Evolutionary conservation across 2,113 vertebrate genomes (phyloP).

Genomic region (Charadrius vociferus): DNA sequence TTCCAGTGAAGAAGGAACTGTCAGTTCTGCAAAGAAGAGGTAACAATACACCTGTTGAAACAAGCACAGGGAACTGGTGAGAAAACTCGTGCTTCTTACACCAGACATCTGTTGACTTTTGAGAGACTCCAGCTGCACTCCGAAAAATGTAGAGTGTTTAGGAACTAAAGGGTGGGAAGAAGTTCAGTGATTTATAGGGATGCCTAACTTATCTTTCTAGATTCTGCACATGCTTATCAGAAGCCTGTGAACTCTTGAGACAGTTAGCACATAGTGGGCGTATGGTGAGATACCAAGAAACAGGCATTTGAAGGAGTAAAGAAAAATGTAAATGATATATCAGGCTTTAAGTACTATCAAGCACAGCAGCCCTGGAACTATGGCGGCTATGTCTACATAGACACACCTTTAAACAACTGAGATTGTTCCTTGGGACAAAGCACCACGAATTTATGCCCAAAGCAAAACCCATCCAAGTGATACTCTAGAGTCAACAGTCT

Average conservation of each 20-base stretch:
- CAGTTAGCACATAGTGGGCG: constrained; percentile 66
- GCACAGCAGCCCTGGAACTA: constrained; percentile 8
- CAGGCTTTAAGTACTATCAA: constrained; percentile 1
- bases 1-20: neutral
- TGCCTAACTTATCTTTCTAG: constrained; percentile 70
- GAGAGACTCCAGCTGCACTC: constrained; percentile 58
- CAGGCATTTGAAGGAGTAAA: constrained; percentile 58
- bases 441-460: neutral
- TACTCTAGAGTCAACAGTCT: neutral
- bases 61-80: constrained; percentile 7
- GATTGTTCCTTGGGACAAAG: neutral
- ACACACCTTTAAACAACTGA: constrained; percentile 10
- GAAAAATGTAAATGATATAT: constrained; percentile 59
- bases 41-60: constrained; percentile 60
- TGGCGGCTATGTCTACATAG: constrained; percentile 12
- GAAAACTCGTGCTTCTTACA: neutral
- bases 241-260: constrained; percentile 69
- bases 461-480: neutral
- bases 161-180: constrained; percentile 59
- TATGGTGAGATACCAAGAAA: constrained; percentile 56
- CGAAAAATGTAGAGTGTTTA: constrained; percentile 64
- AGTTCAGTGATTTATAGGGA: constrained; percentile 69
- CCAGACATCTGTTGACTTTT: constrained; percentile 58
- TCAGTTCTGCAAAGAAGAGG: neutral
- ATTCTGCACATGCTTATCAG: constrained; percentile 68